Conservation (phyloP, 2,797 vertebrate genomes). For the Enteromius mattozi region DNA sequence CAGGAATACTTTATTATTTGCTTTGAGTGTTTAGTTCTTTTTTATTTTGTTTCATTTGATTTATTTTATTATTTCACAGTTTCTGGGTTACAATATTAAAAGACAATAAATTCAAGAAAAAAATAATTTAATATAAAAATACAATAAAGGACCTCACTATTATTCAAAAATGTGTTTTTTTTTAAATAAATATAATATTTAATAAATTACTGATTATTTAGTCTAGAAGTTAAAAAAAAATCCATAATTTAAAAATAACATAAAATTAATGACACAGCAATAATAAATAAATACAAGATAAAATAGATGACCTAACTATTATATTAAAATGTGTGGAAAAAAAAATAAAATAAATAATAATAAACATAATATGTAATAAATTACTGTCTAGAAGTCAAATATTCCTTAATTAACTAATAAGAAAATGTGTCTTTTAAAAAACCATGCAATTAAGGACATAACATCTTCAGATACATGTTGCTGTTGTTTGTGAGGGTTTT, state of each 20-base stretch:
- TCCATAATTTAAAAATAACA: not conserved
- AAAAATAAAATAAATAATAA: not conserved
- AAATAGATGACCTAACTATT: not conserved
- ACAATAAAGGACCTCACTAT: not conserved
- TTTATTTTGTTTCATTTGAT: not conserved
- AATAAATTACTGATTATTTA: not conserved
- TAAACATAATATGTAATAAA: not conserved
- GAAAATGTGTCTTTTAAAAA: not conserved
- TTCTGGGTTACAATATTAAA: not conserved
- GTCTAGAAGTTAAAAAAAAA: not conserved
- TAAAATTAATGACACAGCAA: not conserved
- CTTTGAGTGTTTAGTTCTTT: not conserved
- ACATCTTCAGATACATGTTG: not conserved
- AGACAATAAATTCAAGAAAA: not conserved
- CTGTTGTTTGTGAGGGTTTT: not conserved
- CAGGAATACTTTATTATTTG: conserved; percentile 9
- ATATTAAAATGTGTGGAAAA: not conserved
- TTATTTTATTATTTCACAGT: not conserved
- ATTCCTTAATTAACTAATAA: not conserved
- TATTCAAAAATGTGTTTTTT: not conserved
- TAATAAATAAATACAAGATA: not conserved
- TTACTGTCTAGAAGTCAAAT: not conserved
- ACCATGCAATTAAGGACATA: not conserved
- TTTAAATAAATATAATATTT: not conserved
- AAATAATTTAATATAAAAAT: not conserved